Conservation (phyloP, 2,888 invertebrate species). For the Amiota mariae region DNA sequence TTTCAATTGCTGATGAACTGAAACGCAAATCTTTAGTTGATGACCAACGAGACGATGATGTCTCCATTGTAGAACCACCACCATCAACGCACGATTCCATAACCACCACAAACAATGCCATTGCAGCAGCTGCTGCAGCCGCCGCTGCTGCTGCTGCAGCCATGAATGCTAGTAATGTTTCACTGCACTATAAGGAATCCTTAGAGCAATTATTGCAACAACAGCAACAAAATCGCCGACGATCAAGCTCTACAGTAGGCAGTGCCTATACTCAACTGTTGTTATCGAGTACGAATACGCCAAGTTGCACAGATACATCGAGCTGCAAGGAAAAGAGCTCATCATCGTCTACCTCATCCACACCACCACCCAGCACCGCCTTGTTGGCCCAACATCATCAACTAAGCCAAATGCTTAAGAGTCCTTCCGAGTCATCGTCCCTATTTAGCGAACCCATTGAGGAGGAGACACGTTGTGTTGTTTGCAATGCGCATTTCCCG, state of each 20-base stretch:
- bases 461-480: constrained; percentile 81
- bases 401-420: constrained; percentile 64
- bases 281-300: constrained; percentile 59
- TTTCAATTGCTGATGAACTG: constrained; percentile 34
- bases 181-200: constrained; percentile 56
- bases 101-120: background rate
- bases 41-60: constrained; percentile 48
- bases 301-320: constrained; percentile 70
- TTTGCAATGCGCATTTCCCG: constrained; percentile 90
- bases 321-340: constrained; percentile 73
- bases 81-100: background rate
- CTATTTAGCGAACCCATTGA: constrained; percentile 72
- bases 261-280: constrained; percentile 64
- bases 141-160: constrained; percentile 49
- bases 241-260: constrained; percentile 55
- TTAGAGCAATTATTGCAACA: constrained; percentile 54
- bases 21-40: constrained; percentile 40
- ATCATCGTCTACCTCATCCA: constrained; percentile 73
- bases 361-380: constrained; percentile 68
- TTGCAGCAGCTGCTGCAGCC: constrained; percentile 47
- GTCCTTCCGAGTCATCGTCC: constrained; percentile 67
- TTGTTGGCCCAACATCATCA: constrained; percentile 65
- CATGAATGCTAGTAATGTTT: constrained; percentile 15
- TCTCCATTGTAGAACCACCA: constrained; percentile 51
- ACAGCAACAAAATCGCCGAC: constrained; percentile 50